These are phyloP conservation scores for Thinocorus orbignyianus DNA, from an alignment of 2,113 vertebrate species.

Conservation along the genomic window DNA sequence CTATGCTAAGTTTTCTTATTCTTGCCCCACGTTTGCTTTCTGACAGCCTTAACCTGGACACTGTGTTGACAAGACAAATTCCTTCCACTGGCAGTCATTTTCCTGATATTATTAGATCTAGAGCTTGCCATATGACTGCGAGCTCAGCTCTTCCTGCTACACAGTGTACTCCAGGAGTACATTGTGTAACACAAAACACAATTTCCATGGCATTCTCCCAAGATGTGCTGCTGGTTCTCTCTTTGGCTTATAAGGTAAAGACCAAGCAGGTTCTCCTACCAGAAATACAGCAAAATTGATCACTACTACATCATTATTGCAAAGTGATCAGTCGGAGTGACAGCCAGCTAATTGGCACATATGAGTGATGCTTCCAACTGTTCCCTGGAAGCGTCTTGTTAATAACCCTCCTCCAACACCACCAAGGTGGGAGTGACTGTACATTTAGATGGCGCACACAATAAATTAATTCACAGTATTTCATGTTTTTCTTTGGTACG, in stretches of 20 bases:
- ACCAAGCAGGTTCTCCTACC: not conserved
- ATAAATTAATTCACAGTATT: not conserved
- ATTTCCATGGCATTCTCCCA: slow-evolving; percentile 3
- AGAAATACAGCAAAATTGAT: slow-evolving; percentile 9
- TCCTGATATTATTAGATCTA: slow-evolving; percentile 23
- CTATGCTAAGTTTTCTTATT: not conserved
- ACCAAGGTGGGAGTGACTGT: not conserved
- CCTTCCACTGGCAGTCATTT: not conserved
- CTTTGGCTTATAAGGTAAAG: not conserved
- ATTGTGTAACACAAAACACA: not conserved
- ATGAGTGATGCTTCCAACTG: not conserved
- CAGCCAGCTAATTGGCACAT: slow-evolving; percentile 14
- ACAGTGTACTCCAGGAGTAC: not conserved
- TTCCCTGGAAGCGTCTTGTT: not conserved
- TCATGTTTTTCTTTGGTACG: not conserved
- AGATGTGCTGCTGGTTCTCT: not conserved
- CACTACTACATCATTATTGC: not conserved
- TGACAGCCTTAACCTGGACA: not conserved
- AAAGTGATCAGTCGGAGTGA: slow-evolving; percentile 35
- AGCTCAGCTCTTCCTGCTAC: slow-evolving; percentile 17
- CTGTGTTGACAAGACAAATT: not conserved
- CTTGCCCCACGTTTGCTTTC: not conserved
- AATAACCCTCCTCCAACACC: not conserved
- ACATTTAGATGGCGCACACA: not conserved
- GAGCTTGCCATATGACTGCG: not conserved